A percentile compares a stretch with the other conserved stretches of the same genome.
These are phyloP conservation scores for Agrypnia vestita DNA, from an alignment of 1,140 invertebrate species.

Conservation along the genomic window DNA sequence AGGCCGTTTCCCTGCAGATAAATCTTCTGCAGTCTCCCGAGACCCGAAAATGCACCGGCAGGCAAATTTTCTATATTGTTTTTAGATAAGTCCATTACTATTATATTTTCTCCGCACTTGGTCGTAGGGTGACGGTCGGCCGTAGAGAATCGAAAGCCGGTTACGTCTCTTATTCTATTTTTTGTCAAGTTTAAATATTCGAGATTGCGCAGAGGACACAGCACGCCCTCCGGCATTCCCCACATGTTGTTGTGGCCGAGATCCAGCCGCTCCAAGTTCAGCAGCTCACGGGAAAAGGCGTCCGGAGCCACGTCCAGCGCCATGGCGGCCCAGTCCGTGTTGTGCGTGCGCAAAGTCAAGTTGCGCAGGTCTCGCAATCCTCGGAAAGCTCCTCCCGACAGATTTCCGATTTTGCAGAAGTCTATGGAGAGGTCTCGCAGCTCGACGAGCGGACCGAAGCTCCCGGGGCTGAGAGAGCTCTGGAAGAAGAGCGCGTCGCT, in stretches of 20 bases:
- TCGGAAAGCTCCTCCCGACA: constrained; percentile 88
- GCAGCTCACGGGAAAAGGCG: constrained; percentile 83
- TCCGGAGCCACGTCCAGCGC: constrained; percentile 84
- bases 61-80: constrained; percentile 88
- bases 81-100: constrained; percentile 84
- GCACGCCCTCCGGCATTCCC: constrained; percentile 85
- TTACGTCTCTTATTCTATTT: constrained; percentile 86
- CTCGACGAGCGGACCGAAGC: constrained; percentile 87
- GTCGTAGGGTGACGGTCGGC: constrained; percentile 75
- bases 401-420: constrained; percentile 91
- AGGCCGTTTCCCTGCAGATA: constrained; percentile 82
- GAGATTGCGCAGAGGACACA: constrained; percentile 86
- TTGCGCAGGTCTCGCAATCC: constrained; percentile 87
- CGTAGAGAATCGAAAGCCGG: constrained; percentile 82
- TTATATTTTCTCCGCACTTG: constrained; percentile 82
- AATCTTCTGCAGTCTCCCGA: constrained; percentile 78
- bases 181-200: constrained; percentile 86
- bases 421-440: constrained; percentile 89
- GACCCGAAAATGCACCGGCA: constrained; percentile 82
- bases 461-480: constrained; percentile 88
- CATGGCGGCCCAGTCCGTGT: constrained; percentile 91
- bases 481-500: constrained; percentile 89
- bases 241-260: constrained; percentile 92
- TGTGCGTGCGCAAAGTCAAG: constrained; percentile 89
- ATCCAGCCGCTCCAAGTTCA: constrained; percentile 85